phyloP scores from a whole-genome alignment of 2,888 invertebrate genomes.

The Steinernema hermaphroditum region DNA sequence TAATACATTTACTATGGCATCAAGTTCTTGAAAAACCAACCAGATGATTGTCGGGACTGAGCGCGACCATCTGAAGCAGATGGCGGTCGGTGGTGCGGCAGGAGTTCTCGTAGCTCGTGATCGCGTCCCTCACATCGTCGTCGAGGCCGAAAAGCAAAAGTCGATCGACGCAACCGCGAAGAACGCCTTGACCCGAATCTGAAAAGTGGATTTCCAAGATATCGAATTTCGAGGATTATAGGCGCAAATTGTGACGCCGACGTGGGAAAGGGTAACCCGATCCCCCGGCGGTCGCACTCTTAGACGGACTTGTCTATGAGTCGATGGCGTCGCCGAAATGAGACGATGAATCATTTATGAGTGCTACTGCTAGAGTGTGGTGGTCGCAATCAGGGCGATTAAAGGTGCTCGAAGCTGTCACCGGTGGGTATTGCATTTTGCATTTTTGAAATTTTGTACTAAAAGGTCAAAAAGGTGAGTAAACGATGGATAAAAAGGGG shows the following conservation, averaged over 20 bases:
- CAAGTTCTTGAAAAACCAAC: slow-evolving; percentile 35
- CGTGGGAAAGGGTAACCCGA: neutral
- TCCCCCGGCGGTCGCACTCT: slow-evolving; percentile 2
- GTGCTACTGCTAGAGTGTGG: neutral
- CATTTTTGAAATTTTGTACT: neutral
- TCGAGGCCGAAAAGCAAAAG: slow-evolving; percentile 57
- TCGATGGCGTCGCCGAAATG: neutral
- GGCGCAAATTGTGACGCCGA: slow-evolving; percentile 1
- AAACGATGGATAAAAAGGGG: neutral
- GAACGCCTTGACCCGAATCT: slow-evolving; percentile 42
- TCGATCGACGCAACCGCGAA: slow-evolving; percentile 59
- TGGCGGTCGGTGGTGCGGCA: slow-evolving; percentile 54
- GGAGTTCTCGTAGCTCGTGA: slow-evolving; percentile 35
- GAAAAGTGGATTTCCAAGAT: no score
- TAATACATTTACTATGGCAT: no score
- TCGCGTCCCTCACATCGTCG: slow-evolving; percentile 49
- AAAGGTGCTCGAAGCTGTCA: neutral
- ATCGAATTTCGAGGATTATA: slow-evolving; percentile 3
- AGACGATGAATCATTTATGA: slow-evolving; percentile 5
- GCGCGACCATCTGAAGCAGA: slow-evolving; percentile 50
- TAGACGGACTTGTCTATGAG: neutral
- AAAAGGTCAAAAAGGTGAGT: neutral
- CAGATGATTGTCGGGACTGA: slow-evolving; percentile 48
- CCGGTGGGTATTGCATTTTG: neutral
- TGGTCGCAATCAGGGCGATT: slow-evolving; percentile 8